Evolutionary conservation across 2,888 invertebrate species (phyloP), one percentile per base, ranked within the genome.

Genomic region (Toxonevra muliebris): DNA sequence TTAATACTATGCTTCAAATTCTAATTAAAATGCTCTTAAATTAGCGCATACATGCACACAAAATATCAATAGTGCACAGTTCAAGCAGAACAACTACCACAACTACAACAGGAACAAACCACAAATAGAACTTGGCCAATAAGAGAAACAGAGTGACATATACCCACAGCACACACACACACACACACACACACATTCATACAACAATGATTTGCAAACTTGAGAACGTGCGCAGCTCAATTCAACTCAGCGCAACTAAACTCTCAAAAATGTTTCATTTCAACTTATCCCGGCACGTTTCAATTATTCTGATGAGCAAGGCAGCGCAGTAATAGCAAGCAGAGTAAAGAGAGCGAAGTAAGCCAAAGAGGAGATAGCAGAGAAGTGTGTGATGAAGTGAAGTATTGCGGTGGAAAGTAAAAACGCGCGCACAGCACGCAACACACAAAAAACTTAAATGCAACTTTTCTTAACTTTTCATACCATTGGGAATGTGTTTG

Each of bases 401-500:
- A 30, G 30, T 2, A 30, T 30, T 30, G 30, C 3, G 30, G 30
- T 30, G 7, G 30, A 7, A 30, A 30, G 7, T 4, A 30, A 7
- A 30, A 30, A 30, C 30, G 30, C 48, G n/a, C 8, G 48, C 48
- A 11, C 48, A 13, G 48, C 48, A 40, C 15, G 43, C 58, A 59
- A 13, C 41, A 17, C 30, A 59, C 58, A n/a, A 59, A 30, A 30
- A 59, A 59, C 58, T 59, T 43, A 17, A 45, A 59, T 43, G 58
- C 58, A 59, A 59, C 58, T 59, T 59, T 59, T 41, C 58, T 20
- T 17, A 59, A 45, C 58, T 43, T 59, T 42, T n/a, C 19, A n/a
- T 43, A 43, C 19, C 58, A 17, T 59, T 12, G 42, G 58, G 58
- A 17, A 43, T 30, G 30, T 30, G 30, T 30, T 30, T 30, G 7